Evolutionary conservation across 2,113 vertebrate species (phyloP), one percentile per base, ranked within the genome.

Genomic region (Rattus rattus): DNA sequence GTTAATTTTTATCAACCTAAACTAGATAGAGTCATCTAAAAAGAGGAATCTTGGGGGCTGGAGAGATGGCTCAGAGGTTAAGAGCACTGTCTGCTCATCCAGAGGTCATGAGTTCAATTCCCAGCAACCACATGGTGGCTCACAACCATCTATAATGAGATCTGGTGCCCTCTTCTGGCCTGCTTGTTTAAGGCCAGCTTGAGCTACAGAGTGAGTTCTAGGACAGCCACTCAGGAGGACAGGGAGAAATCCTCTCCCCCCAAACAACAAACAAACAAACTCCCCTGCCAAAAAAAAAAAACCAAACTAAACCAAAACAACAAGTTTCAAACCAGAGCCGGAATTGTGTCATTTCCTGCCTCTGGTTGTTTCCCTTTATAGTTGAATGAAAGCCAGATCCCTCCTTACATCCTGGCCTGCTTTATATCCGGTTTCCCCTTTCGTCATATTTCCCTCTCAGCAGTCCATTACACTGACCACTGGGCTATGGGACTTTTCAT

Each of bases 321-420:
- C 43, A 43, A 43, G 43, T 43, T 43, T 90, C 6, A 22, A 67
- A 69, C 11, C 54, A 84, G 81, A 83, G n/a, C 80, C 47, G 39
- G 4, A 54, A 86, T 90, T 8, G 73, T 92, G 59, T 96, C 93
- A 63, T 72, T 89, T 96, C 91, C 94, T 70, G 49, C n/a, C 88
- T 76, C 72, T 65, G 11, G 91, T 80, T 24, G 30, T 91, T 93
- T 92, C 94, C 90, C 30, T 75, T 89, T 90, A 84, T 79, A 70
- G 16, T 63, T 47, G 88, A 89, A 93, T 8, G 43, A 67, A 65
- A 92, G 93, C 94, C 88, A 59, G 94, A n/a, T 54, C 26, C 67
- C 75, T n/a, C 8, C 39, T 47, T 14, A 0, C 5, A 30, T n/a
- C 54, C 77, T 70, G 3, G 33, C 49, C 85, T 5, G n/a, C 67